Percentiles rank a stretch among this genome's conserved stretches.
Evolutionary conservation across 1,140 invertebrate species (phyloP).

Genomic region (Microplitis demolitor): DNA sequence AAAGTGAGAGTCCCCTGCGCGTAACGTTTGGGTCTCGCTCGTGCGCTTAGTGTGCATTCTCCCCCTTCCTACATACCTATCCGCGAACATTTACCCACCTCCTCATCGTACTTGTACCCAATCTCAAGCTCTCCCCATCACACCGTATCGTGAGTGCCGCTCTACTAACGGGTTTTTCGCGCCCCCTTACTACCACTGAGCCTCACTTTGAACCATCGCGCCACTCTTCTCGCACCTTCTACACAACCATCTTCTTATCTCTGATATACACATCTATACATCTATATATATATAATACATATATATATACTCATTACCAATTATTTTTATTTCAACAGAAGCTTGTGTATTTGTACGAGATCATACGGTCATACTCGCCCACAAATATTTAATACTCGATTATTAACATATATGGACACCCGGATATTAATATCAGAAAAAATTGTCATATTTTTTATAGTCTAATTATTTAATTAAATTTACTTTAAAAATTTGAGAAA

Average conservation of each 20-base stretch:
- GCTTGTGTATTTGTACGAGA: neutral
- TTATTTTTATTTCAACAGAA: too few relatives aligned
- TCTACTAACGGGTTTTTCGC: constrained; percentile 58
- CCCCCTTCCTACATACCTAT: constrained; percentile 30
- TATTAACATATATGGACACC: neutral
- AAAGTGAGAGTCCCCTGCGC: constrained; percentile 62
- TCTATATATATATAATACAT: too few relatives aligned
- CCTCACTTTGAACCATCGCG: constrained; percentile 33
- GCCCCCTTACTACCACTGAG: constrained; percentile 19
- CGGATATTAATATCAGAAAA: neutral
- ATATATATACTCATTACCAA: too few relatives aligned
- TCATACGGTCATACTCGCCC: constrained; percentile 12
- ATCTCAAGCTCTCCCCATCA: constrained; percentile 20
- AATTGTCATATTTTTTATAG: too few relatives aligned
- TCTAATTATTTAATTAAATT: too few relatives aligned
- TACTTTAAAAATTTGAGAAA: too few relatives aligned
- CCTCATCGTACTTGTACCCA: constrained; percentile 17
- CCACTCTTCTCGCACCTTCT: neutral
- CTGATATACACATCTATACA: too few relatives aligned
- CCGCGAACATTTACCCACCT: constrained; percentile 18
- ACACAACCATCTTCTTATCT: too few relatives aligned
- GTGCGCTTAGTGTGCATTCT: constrained; percentile 29
- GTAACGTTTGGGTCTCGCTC: constrained; percentile 29
- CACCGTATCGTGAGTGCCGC: constrained; percentile 37
- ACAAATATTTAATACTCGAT: constrained; percentile 5